Evolutionary conservation across 2,113 vertebrate species (phyloP).

Genomic region (Halichoerus grypus): DNA sequence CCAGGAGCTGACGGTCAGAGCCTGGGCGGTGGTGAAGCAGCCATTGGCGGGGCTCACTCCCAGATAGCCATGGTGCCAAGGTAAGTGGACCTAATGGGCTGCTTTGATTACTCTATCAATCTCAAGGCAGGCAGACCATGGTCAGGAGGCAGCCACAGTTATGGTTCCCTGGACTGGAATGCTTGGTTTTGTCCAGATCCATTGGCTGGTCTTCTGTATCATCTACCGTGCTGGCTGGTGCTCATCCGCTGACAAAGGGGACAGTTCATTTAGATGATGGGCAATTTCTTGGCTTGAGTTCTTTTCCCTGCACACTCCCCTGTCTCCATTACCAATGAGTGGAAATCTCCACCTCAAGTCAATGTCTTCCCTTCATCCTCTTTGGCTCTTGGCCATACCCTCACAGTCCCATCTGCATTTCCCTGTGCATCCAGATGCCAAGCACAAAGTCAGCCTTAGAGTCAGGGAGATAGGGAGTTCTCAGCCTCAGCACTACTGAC

Average conservation of each 20-base stretch:
- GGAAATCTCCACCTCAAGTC: not conserved
- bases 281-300: not conserved
- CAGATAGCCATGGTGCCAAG: not conserved
- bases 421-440: not conserved
- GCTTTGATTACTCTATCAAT: not conserved
- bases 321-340: not conserved
- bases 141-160: not conserved
- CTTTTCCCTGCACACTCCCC: not conserved
- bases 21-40: not conserved
- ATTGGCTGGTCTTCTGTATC: not conserved
- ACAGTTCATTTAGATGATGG: not conserved
- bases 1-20: slow-evolving; percentile 64
- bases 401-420: not conserved
- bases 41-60: not conserved
- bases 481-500: not conserved
- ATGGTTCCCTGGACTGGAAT: not conserved
- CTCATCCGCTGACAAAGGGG: not conserved
- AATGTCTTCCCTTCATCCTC: not conserved
- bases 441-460: not conserved
- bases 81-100: not conserved
- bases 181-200: not conserved
- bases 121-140: not conserved
- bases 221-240: not conserved
- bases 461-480: not conserved
- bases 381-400: accelerated